Base-by-base conservation (phyloP, 2,888 invertebrate species). In the Onchidella celtica region DNA sequence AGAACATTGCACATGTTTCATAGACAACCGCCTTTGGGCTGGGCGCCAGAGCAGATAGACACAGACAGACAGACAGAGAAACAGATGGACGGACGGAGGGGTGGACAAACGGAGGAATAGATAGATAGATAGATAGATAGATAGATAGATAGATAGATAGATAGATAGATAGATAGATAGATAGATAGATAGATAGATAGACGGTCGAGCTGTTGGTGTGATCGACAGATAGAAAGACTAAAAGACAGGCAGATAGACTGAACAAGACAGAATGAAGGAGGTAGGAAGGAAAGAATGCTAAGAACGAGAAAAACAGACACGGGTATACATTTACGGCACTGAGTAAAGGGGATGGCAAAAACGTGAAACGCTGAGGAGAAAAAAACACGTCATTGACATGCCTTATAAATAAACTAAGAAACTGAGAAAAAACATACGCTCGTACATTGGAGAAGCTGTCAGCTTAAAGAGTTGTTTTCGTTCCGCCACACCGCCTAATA, bases 161-260 rank as follows among this genome's bases (percentile, higher is more conserved):
- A 74, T 24, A 74, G 74, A 74, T n/a, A 74, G 61, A 74, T 36
- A 74, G 74, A 74, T n/a, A 74, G 61, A 74, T 21, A 61, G 61
- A 61, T 1, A 61, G 73, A 59, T 27, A n/a, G 59, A 59, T 21
- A 59, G 59, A 59, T n/a, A n/a, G n/a, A n/a, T n/a, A n/a, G n/a
- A n/a, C n/a, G n/a, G n/a, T n/a, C n/a, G n/a, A n/a, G n/a, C 27
- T 34, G 59, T 32, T 21, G 34, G 59, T 32, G 29, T 32, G 36
- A 61, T 17, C 17, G 61, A 61, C 2, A 34, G 74, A 74, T 24
- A 74, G 74, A 61, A 36, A 61, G 61, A 74, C 57, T 36, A 38
- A 74, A n/a, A 63, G 61, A 61, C 32, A 34, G 74, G 36, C 24
- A 61, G 61, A 76, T 24, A 75, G n/a, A 63, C 27, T 65, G 36